Evolutionary conservation across 2,797 vertebrate genomes (phyloP), one percentile per base, ranked within the genome.

Genomic region (Gobio occitaniae): DNA sequence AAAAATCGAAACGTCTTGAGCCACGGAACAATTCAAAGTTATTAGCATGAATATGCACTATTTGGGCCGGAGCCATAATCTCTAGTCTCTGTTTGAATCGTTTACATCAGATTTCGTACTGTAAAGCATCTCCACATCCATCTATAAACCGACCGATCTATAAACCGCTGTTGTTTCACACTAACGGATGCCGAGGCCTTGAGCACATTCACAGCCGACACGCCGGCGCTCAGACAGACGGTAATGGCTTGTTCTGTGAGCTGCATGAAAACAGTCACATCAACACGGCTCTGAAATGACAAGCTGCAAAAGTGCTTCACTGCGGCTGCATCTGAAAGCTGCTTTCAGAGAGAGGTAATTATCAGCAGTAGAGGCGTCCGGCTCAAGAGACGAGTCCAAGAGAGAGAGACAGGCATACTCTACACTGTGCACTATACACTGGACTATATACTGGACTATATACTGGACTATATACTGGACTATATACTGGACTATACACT

Each of bases 341-440:
- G 66, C 78, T 77, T 72, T 81, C 77, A 86, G 71, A 85, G 66
- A 13, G 72, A 48, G 41, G 54, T 78, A 88, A 88, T 88, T 86
- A 88, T 88, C 82, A 86, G 19, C 75, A 9, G 48, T 9, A 11
- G 54, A 59, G 56, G 84, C 61, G 76, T 50, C 59, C 44, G 12
- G 80, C 69, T 80, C 32, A 32, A 32, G 32, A 2, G 61, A 77
- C 66, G 82, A 41, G 74, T 77, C 66, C 75, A 44, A 44, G 13
- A 41, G 41, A 44, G 41, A 44, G 41, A 44, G 41, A 44, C 41
- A 9, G 4, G 25, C n/a, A 9, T 7, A 50, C 13, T 38, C 17
- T 15, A 17, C 13, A n/a, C 17, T 69, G 25, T 7, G 7, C 4
- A 21, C 4, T 69, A 2, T 6, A 11, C 2, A 12, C 66, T 41